phyloP scores from a whole-genome alignment of 2,888 invertebrate species.

The Phortica okadai region DNA sequence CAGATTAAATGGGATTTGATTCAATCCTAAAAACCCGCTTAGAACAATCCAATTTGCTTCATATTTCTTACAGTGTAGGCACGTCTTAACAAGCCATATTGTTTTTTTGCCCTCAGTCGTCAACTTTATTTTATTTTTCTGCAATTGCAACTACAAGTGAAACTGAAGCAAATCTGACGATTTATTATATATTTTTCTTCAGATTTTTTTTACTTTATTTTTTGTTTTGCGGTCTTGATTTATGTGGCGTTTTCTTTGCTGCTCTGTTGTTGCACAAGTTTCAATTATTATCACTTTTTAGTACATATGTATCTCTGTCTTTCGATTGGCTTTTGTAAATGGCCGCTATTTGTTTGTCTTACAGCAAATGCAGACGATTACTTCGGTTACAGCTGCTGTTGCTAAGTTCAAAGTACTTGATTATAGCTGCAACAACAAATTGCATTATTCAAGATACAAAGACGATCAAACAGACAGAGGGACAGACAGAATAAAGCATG shows the following conservation, averaged over 20 bases:
- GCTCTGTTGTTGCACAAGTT: background rate
- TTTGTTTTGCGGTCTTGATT: constrained; percentile 10
- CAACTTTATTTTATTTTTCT: background rate
- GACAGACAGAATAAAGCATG: background rate
- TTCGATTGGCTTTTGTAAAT: background rate
- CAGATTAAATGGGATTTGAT: no score
- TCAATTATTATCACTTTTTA: constrained; percentile 26
- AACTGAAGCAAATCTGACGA: constrained; percentile 4
- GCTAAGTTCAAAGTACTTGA: constrained; percentile 23
- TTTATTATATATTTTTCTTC: constrained; percentile 6
- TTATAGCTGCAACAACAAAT: constrained; percentile 12
- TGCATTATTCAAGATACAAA: background rate
- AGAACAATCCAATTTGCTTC: no score
- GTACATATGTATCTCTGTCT: background rate
- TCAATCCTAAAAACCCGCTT: no score
- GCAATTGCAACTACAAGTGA: background rate
- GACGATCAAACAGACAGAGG: background rate
- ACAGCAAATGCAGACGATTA: background rate
- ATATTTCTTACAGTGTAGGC: no score
- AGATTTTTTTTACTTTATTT: background rate
- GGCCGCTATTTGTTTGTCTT: background rate
- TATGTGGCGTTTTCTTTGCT: background rate
- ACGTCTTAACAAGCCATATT: no score
- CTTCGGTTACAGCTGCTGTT: background rate
- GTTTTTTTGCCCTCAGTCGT: background rate